These are phyloP conservation scores for Cydia fagiglandana DNA, from an alignment of 1,140 invertebrate species.

Conservation along the genomic window DNA sequence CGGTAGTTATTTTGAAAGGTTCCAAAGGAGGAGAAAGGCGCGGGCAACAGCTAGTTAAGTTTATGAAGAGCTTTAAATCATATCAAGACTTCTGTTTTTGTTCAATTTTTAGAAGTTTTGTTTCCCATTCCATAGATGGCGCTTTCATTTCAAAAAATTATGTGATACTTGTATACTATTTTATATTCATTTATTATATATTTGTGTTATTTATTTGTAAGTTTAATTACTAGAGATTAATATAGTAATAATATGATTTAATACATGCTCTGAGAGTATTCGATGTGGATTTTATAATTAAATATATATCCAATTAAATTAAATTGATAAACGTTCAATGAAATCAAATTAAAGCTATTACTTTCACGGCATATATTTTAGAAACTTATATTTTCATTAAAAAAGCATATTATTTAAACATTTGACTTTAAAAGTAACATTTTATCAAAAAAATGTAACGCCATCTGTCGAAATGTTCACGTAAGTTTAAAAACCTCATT, in stretches of 20 bases:
- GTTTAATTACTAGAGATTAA: background rate
- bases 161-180: background rate
- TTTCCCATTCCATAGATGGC: background rate
- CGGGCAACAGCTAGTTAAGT: background rate
- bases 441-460: background rate
- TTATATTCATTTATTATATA: background rate
- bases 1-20: background rate
- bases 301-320: too few species aligned
- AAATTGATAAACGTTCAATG: too few species aligned
- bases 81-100: slow-evolving; percentile 10
- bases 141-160: background rate
- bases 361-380: too few species aligned
- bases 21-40: background rate
- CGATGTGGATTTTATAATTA: too few species aligned
- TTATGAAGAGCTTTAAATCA: slow-evolving; percentile 8
- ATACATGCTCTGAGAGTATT: too few species aligned
- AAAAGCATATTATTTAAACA: too few species aligned
- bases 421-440: too few species aligned
- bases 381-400: too few species aligned
- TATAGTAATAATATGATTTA: too few species aligned
- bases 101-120: background rate
- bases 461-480: background rate
- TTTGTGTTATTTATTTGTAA: background rate
- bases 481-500: background rate
- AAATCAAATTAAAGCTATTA: too few species aligned